Percentiles rank a stretch among this genome's conserved stretches.
Conservation (phyloP, 2,113 vertebrate species). For the Phasianus colchicus region DNA sequence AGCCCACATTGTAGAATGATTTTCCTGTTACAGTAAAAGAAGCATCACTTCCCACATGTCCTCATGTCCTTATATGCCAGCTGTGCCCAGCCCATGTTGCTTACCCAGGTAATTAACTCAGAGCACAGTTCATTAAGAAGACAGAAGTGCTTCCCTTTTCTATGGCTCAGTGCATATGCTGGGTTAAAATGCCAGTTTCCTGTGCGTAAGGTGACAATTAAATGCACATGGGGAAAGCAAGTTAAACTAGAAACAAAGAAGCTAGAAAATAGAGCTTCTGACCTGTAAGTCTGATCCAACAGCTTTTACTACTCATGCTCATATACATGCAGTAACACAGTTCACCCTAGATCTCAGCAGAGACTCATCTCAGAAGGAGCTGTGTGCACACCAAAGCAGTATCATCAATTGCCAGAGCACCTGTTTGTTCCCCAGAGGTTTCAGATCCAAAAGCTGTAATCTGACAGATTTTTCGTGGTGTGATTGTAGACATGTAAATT, state of each 20-base stretch:
- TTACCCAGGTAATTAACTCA: background rate
- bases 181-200: background rate
- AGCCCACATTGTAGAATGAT: background rate
- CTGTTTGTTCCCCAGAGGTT: conserved; percentile 14
- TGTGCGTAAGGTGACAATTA: background rate
- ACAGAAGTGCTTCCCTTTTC: background rate
- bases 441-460: conserved; percentile 41
- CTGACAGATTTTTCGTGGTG: conserved; percentile 33
- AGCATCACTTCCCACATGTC: background rate
- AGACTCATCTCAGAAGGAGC: background rate
- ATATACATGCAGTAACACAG: background rate
- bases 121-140: background rate
- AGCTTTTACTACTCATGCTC: background rate
- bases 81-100: background rate
- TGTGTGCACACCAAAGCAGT: background rate
- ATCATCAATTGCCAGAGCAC: conserved; percentile 6
- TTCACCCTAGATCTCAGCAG: conserved; percentile 3
- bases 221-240: background rate
- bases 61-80: background rate
- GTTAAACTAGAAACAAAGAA: background rate
- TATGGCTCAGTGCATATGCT: background rate
- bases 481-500: conserved; percentile 46
- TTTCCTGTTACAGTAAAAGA: background rate
- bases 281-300: background rate
- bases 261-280: background rate